Evolutionary conservation across 2,113 vertebrate species (phyloP).

Genomic region (Mus musculus): DNA sequence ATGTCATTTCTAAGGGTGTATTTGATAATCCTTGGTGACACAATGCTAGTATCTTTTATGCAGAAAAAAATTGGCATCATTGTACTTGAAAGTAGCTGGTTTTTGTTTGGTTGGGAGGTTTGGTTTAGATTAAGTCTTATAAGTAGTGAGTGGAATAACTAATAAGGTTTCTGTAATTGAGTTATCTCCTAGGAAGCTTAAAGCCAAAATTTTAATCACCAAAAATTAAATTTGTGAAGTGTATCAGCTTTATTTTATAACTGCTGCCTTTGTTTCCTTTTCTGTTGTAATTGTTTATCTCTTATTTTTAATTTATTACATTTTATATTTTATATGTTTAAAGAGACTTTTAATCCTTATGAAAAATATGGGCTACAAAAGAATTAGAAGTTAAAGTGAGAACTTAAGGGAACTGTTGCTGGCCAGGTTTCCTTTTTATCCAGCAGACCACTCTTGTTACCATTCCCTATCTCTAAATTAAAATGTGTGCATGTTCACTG

Average conservation of each 20-base stretch:
- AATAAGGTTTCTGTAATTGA: constrained; percentile 33
- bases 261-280: constrained; percentile 22
- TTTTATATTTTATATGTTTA: constrained; percentile 5
- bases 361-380: not conserved
- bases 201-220: constrained; percentile 37
- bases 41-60: constrained; percentile 11
- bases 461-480: not conserved
- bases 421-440: not conserved
- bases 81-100: constrained; percentile 19
- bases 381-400: constrained; percentile 52
- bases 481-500: constrained; percentile 35
- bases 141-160: not conserved
- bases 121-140: not conserved
- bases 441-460: not conserved
- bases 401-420: not conserved
- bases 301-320: constrained; percentile 38
- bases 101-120: not conserved
- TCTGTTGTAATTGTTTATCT: constrained; percentile 35
- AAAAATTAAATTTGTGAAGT: constrained; percentile 43
- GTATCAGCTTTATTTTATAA: constrained; percentile 24
- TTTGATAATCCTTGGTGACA: not conserved
- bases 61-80: not conserved
- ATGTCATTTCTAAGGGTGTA: constrained; percentile 15
- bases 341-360: constrained; percentile 56
- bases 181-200: constrained; percentile 33